These are phyloP conservation scores for Condylura cristata DNA, from an alignment of 2,113 vertebrate species.

Conservation along the genomic window DNA sequence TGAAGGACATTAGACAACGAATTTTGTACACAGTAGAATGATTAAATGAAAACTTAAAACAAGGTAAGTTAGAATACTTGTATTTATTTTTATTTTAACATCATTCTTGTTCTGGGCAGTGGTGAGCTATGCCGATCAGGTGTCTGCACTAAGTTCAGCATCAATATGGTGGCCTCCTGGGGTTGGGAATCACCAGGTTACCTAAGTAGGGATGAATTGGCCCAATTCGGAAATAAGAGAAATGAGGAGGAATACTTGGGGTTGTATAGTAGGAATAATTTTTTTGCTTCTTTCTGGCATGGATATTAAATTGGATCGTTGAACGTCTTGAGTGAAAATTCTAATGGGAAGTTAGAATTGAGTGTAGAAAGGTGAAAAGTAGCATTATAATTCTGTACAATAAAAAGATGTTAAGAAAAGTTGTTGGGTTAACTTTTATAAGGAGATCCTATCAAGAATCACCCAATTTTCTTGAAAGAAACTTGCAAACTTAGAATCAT, in stretches of 20 bases:
- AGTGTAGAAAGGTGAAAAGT: constrained; percentile 8
- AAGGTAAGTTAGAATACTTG: neutral
- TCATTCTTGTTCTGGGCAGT: no score
- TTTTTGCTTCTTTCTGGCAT: constrained; percentile 27
- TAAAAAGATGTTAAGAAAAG: constrained; percentile 15
- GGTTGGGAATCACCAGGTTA: no score
- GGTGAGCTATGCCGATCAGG: no score
- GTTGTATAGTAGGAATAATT: neutral
- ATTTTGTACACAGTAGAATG: neutral
- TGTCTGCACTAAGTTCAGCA: no score
- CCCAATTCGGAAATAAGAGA: neutral
- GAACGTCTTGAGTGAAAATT: neutral
- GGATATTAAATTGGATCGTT: constrained; percentile 2
- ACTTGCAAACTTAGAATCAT: constrained; percentile 2
- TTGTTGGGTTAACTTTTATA: constrained; percentile 15
- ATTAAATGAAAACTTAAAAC: neutral
- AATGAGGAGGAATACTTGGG: neutral
- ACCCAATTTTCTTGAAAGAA: neutral
- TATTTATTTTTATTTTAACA: no score
- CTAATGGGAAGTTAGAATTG: neutral
- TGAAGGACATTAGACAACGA: neutral
- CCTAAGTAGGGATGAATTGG: no score
- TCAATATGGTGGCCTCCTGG: no score
- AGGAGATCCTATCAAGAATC: constrained; percentile 36
- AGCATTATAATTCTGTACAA: constrained; percentile 30